These are phyloP conservation scores for Lepus americanus DNA, from an alignment of 2,113 vertebrate genomes.

Conservation along the genomic window DNA sequence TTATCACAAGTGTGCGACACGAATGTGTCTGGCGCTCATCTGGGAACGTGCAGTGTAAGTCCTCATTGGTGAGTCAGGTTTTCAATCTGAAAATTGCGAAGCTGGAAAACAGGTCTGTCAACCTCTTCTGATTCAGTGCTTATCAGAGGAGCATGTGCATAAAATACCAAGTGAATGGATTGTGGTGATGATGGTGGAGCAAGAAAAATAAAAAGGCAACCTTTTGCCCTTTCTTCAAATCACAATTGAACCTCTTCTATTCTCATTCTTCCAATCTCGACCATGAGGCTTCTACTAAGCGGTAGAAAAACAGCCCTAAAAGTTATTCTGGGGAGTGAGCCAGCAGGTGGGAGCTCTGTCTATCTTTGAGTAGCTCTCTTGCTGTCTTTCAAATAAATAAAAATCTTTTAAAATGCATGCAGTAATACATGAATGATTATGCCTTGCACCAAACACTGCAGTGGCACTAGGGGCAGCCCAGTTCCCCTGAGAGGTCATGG, in stretches of 20 bases:
- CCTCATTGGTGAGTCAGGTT: not conserved
- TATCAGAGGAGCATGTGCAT: not conserved
- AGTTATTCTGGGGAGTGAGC: too few relatives aligned
- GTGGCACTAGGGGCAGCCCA: not conserved
- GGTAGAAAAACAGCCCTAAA: not conserved
- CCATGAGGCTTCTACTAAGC: not conserved
- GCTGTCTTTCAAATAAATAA: too few relatives aligned
- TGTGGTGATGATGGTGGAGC: not conserved
- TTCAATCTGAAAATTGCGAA: not conserved
- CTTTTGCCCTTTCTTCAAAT: constrained; percentile 13
- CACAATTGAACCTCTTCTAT: not conserved
- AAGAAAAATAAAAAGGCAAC: not conserved
- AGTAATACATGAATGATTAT: too few relatives aligned
- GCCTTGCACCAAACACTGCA: not conserved
- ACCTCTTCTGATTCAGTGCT: not conserved
- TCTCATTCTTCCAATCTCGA: not conserved
- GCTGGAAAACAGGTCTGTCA: not conserved
- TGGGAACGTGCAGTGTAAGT: not conserved
- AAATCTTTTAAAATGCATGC: too few relatives aligned
- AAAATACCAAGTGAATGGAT: not conserved
- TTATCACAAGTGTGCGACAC: not conserved
- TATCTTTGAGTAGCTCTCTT: too few relatives aligned
- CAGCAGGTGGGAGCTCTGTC: too few relatives aligned
- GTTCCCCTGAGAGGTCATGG: not conserved
- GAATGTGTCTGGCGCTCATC: not conserved